Evolutionary conservation across 2,797 vertebrate species (phyloP).

Genomic region (Sebastes baramenuke): DNA sequence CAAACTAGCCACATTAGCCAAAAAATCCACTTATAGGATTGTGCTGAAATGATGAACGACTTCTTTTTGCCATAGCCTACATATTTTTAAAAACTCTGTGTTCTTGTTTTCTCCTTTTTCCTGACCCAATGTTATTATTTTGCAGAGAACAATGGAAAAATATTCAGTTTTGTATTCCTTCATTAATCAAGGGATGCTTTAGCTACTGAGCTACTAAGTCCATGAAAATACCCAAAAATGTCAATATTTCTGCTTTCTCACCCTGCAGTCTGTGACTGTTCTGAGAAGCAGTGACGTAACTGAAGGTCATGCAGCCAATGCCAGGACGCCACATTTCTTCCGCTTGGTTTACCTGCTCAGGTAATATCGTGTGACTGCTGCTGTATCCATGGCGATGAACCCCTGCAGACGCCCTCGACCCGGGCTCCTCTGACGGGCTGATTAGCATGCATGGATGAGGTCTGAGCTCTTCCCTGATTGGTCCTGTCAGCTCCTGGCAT

Average conservation of each 20-base stretch:
- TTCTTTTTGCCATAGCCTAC: neutral
- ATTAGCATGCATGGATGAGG: constrained; percentile 71
- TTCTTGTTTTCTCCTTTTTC: neutral
- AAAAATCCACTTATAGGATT: constrained; percentile 37
- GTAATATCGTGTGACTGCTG: constrained; percentile 66
- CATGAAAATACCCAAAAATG: neutral
- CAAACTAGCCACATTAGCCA: constrained; percentile 48
- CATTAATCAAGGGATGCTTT: neutral
- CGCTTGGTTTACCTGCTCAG: constrained; percentile 75
- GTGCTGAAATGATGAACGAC: constrained; percentile 38
- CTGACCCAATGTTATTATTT: neutral
- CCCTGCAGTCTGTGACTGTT: constrained; percentile 17
- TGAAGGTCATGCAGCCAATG: constrained; percentile 38
- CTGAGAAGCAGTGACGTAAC: constrained; percentile 3
- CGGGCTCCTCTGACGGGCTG: constrained; percentile 42
- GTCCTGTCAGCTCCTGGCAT: constrained; percentile 69
- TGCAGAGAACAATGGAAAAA: neutral
- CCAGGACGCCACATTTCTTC: constrained; percentile 44
- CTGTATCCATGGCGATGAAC: constrained; percentile 68
- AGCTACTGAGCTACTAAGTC: neutral
- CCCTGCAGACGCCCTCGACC: constrained; percentile 65
- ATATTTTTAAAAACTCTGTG: constrained; percentile 4
- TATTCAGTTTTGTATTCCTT: neutral
- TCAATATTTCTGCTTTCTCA: neutral
- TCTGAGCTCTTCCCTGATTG: constrained; percentile 62